These are phyloP conservation scores for Puffinus mauretanicus DNA, from an alignment of 2,113 vertebrate species.

Conservation along the genomic window DNA sequence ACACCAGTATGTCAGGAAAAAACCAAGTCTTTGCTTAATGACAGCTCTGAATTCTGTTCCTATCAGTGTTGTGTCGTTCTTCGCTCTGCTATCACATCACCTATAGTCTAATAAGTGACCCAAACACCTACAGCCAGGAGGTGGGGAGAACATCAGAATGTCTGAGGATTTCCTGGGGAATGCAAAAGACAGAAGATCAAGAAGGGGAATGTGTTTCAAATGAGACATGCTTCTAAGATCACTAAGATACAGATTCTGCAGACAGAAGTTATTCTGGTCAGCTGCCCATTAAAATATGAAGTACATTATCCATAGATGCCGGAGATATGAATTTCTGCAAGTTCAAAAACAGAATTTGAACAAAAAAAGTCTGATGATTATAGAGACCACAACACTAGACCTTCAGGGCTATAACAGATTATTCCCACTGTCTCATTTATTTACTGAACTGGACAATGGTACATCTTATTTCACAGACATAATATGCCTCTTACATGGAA, in stretches of 20 bases:
- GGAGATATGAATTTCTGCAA: not conserved
- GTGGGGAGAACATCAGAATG: not conserved
- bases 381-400: not conserved
- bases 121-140: not conserved
- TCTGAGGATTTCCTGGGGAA: not conserved
- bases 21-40: not conserved
- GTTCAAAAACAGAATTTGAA: not conserved
- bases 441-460: not conserved
- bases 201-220: not conserved
- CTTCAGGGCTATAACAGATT: not conserved
- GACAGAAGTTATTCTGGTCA: not conserved
- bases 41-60: not conserved
- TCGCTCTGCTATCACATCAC: not conserved
- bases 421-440: not conserved
- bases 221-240: not conserved
- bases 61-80: not conserved
- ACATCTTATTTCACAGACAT: not conserved
- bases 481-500: not conserved
- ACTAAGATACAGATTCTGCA: not conserved
- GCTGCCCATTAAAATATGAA: not conserved
- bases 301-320: not conserved
- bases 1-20: not conserved
- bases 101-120: not conserved
- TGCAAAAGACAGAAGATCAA: not conserved
- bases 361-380: not conserved